phyloP scores from a whole-genome alignment of 2,888 invertebrate genomes.

The Cryptocheilus praepositus region DNA sequence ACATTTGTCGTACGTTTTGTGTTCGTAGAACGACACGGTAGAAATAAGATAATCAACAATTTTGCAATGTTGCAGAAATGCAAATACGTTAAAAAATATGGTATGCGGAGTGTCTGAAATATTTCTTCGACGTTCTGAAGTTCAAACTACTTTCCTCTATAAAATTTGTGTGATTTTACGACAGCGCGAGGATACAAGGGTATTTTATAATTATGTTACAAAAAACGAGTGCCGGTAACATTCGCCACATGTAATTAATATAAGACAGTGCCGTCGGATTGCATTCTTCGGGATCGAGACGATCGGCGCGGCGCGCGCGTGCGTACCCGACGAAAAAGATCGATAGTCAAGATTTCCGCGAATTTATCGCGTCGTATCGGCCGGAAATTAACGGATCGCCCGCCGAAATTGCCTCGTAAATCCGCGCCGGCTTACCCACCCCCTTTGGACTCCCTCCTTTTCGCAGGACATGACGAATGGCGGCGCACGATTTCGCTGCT shows the following conservation, averaged over 20 bases:
- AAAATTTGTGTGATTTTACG: no score
- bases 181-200: no score
- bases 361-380: constrained; percentile 55
- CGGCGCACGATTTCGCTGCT: constrained; percentile 41
- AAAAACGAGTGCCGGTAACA: not conserved
- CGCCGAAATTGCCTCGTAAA: constrained; percentile 66
- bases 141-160: no score
- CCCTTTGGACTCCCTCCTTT: constrained; percentile 25
- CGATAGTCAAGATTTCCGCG: constrained; percentile 60
- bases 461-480: constrained; percentile 62
- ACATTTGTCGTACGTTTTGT: no score
- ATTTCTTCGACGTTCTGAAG: no score
- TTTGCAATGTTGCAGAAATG: no score
- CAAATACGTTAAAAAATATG: no score
- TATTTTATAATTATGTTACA: not conserved
- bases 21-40: no score
- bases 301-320: constrained; percentile 11
- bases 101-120: no score
- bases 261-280: constrained; percentile 18
- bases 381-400: constrained; percentile 64
- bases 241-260: constrained; percentile 30
- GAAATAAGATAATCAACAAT: no score
- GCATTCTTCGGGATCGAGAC: no score
- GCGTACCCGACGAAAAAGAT: constrained; percentile 46
- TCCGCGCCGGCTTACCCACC: constrained; percentile 31